Evolutionary conservation across 92 coral and sea anemone genomes (phyloP).

Genomic region (Desmophyllum pertusum): DNA sequence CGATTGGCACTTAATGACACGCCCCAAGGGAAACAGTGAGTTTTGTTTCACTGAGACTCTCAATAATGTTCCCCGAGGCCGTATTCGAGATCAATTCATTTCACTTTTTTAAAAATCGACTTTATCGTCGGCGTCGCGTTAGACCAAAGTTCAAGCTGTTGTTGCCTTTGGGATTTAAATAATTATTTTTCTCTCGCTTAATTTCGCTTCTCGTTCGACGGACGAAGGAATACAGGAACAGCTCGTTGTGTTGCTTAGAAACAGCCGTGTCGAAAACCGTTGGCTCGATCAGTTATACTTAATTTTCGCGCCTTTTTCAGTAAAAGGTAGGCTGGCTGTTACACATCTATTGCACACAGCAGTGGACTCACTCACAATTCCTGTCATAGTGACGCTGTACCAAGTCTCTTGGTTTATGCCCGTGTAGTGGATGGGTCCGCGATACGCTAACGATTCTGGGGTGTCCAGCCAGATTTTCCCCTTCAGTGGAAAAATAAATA

Average conservation of each 20-base stretch:
- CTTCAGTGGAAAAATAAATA: constrained; percentile 25
- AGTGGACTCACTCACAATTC: constrained; percentile 76
- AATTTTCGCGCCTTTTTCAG: neutral
- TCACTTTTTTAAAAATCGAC: no score
- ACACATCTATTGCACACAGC: neutral
- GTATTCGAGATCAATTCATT: no score
- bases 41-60: no score
- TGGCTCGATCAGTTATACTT: neutral
- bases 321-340: neutral
- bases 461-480: constrained; percentile 90
- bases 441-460: constrained; percentile 75
- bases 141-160: no score
- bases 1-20: no score
- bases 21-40: no score
- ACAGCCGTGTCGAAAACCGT: neutral
- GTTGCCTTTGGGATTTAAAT: no score
- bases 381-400: constrained; percentile 93
- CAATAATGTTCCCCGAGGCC: no score
- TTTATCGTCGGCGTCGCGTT: no score
- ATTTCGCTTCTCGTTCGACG: no score
- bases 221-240: no score
- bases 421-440: constrained; percentile 82
- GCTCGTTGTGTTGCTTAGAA: neutral
- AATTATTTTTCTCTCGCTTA: no score
- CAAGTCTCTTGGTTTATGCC: constrained; percentile 85